phyloP scores from a whole-genome alignment of 2,113 vertebrate species.

The Eira barbara region DNA sequence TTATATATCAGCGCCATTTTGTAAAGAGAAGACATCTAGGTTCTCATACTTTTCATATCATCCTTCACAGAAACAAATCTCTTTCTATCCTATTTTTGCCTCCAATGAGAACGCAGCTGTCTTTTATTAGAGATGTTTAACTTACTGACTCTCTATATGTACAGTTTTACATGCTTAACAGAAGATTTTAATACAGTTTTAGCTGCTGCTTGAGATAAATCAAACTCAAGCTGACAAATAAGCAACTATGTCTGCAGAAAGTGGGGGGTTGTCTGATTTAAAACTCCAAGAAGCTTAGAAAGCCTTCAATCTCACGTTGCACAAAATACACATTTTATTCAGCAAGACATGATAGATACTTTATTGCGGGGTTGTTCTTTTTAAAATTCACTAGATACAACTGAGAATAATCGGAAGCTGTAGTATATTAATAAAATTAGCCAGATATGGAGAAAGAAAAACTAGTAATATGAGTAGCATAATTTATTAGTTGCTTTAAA shows the following conservation, averaged over 20 bases:
- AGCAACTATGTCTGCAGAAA: slow-evolving; percentile 50
- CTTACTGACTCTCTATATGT: slow-evolving; percentile 5
- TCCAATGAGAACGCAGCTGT: slow-evolving; percentile 57
- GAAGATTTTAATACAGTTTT: slow-evolving; percentile 72
- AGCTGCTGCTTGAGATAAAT: slow-evolving; percentile 70
- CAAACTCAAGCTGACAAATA: slow-evolving; percentile 71
- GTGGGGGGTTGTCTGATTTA: slow-evolving; percentile 67
- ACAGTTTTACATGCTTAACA: slow-evolving; percentile 66
- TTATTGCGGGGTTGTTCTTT: slow-evolving; percentile 48
- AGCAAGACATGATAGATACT: slow-evolving; percentile 58
- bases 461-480: slow-evolving; percentile 16
- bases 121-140: slow-evolving; percentile 67
- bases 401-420: slow-evolving; percentile 57
- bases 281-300: slow-evolving; percentile 50
- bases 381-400: slow-evolving; percentile 67
- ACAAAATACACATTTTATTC: slow-evolving; percentile 71
- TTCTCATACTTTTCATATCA: slow-evolving; percentile 13
- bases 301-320: slow-evolving; percentile 53
- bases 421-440: slow-evolving; percentile 70
- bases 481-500: slow-evolving; percentile 61
- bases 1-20: slow-evolving; percentile 41
- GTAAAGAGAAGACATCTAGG: background rate
- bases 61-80: slow-evolving; percentile 42
- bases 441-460: slow-evolving; percentile 58
- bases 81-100: slow-evolving; percentile 36